These are phyloP conservation scores for Rhynchophorus ferrugineus DNA, from an alignment of 1,140 invertebrate species.

Conservation along the genomic window DNA sequence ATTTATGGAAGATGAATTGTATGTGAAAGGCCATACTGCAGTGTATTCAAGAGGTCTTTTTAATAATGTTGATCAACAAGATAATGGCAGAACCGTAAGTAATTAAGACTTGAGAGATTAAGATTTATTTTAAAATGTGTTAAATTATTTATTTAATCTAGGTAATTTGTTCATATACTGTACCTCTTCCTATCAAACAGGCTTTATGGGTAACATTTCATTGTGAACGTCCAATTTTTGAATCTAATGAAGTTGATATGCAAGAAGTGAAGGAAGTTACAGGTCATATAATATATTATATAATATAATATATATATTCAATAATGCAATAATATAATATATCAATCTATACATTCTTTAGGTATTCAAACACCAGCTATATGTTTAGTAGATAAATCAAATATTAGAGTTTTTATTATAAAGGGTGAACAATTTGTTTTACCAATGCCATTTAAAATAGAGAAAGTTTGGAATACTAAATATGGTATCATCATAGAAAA, in stretches of 20 bases:
- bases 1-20: slow-evolving; percentile 76
- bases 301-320: neutral
- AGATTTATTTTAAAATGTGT: neutral
- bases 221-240: slow-evolving; percentile 48
- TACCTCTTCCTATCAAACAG: slow-evolving; percentile 71
- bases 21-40: slow-evolving; percentile 74
- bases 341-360: neutral
- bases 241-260: slow-evolving; percentile 32
- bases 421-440: slow-evolving; percentile 76
- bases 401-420: slow-evolving; percentile 69
- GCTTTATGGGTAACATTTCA: slow-evolving; percentile 74
- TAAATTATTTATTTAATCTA: slow-evolving; percentile 1
- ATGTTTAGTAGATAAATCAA: slow-evolving; percentile 68
- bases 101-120: neutral
- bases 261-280: slow-evolving; percentile 29
- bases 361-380: slow-evolving; percentile 47
- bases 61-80: slow-evolving; percentile 39
- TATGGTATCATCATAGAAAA: slow-evolving; percentile 74
- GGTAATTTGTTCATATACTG: slow-evolving; percentile 65
- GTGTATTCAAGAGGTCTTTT: slow-evolving; percentile 66
- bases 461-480: slow-evolving; percentile 64
- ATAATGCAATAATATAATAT: neutral
- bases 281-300: slow-evolving; percentile 3
- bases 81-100: slow-evolving; percentile 43
- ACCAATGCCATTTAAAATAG: slow-evolving; percentile 78